These are phyloP conservation scores for Gonatopus flavifemur DNA, from an alignment of 1,140 invertebrate genomes.

Conservation along the genomic window DNA sequence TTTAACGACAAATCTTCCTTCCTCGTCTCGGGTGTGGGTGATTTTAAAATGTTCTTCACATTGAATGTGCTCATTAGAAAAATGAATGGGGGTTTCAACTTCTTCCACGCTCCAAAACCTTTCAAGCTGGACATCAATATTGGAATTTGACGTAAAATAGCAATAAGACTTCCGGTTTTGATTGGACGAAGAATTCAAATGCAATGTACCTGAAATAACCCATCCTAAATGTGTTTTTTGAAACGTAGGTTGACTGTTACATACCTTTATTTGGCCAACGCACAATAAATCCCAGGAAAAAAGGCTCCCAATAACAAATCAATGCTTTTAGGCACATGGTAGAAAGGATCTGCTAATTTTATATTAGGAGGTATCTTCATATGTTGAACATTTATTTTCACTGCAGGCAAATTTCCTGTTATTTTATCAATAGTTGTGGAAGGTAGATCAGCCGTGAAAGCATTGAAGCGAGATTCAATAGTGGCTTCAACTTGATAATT, in stretches of 20 bases:
- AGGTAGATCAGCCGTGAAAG: too few species aligned
- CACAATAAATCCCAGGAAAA: constrained; percentile 10
- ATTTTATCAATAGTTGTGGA: too few species aligned
- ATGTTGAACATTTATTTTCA: too few species aligned
- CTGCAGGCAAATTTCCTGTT: too few species aligned
- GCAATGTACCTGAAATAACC: background rate
- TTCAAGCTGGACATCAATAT: too few species aligned
- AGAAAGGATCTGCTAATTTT: constrained; percentile 20
- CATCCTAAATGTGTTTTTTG: constrained; percentile 21
- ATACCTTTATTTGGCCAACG: constrained; percentile 11
- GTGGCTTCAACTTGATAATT: too few species aligned
- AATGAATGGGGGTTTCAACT: background rate
- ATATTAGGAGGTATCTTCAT: constrained; percentile 17
- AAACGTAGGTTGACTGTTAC: background rate
- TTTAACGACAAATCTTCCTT: constrained; percentile 17
- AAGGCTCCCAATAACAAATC: constrained; percentile 16
- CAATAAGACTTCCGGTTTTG: background rate
- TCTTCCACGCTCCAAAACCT: constrained; percentile 20
- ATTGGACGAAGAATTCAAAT: background rate
- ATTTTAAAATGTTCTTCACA: constrained; percentile 2
- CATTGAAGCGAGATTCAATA: too few species aligned
- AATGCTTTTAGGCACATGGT: constrained; percentile 6
- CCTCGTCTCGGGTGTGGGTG: background rate
- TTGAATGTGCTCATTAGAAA: background rate
- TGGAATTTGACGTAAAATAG: background rate